These are phyloP conservation scores for Aurelia aurita DNA, from an alignment of 30 jellyfish, hydroid and myxozoan genomes.

Conservation along the genomic window DNA sequence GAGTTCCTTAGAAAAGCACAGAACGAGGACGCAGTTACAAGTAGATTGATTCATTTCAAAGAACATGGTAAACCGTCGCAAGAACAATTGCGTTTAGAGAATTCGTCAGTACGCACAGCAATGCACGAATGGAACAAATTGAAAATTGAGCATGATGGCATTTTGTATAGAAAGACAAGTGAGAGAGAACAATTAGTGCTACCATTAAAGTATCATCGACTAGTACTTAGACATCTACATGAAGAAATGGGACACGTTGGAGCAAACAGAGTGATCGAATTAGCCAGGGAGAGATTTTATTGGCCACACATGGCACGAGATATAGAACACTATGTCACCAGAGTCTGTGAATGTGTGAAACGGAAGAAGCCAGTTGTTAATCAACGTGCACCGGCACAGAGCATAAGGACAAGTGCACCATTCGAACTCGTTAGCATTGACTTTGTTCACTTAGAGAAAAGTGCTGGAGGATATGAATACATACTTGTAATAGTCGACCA, in stretches of 20 bases:
- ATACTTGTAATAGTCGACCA: conserved; percentile 29
- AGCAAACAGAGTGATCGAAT: not conserved
- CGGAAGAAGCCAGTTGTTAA: conserved; percentile 25
- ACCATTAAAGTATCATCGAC: not conserved
- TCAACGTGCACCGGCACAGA: too few species aligned
- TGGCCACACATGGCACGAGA: conserved; percentile 38
- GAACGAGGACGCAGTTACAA: not conserved
- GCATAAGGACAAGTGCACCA: conserved; percentile 25
- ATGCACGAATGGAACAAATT: not conserved
- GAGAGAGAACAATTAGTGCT: not conserved
- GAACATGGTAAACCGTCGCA: not conserved
- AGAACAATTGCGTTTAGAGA: not conserved
- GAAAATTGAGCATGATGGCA: not conserved
- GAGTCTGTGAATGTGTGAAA: conserved; percentile 21
- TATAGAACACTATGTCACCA: conserved; percentile 31
- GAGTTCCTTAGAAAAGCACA: conserved; percentile 8
- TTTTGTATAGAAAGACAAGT: not conserved
- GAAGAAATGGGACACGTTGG: conserved; percentile 61
- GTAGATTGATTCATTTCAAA: not conserved
- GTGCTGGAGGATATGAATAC: conserved; percentile 61
- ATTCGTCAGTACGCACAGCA: not conserved
- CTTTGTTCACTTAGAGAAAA: conserved; percentile 43
- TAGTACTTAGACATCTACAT: too few species aligned
- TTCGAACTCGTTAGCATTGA: conserved; percentile 42
- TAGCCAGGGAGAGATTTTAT: too few species aligned